Base-by-base conservation (phyloP, 2,797 vertebrate genomes). In the Oreochromis grahami region DNA sequence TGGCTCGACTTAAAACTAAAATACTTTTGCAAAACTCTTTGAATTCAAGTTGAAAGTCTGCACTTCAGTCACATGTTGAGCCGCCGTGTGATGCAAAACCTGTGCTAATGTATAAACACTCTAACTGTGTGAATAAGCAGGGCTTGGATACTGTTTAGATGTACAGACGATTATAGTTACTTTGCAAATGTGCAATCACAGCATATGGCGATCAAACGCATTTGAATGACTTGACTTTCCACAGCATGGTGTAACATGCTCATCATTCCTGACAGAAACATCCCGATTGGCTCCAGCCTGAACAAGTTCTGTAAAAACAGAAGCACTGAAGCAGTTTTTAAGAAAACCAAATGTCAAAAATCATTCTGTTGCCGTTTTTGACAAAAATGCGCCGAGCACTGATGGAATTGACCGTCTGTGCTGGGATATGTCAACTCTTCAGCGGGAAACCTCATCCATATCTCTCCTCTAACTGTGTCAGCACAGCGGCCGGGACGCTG, bases 391-490 rank as follows among this genome's bases (percentile, higher is more conserved):
- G 76, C 6, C 82, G 52, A 80, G 38, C 80, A 78, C 15, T 85
- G 89, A 93, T 83, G 84, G 84, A 87, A 86, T 74, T 41, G 32
- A 78, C 83, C 76, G 15, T 87, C 85, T 83, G 83, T 50, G 81
- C 84, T 3, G 11, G 32, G 29, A 84, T 80, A 21, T 79, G 86
- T 87, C 84, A 85, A 5, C 53, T 65, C 68, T 84, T 91, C 83
- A 80, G 82, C 77, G 43, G 79, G 65, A 72, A 77, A 86, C 58
- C 77, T 86, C 79, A 79, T 90, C 77, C 84, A 58, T 86, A 85
- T 88, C 92, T 26, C 51, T 85, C 63, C 78, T 83, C 76, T 77
- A 51, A 82, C 83, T 85, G 50, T 88, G 84, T 89, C 84, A 87
- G 88, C 87, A 53, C 83, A 81, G 82, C 7, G 6, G 84, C 89